Base-by-base conservation (phyloP, 2,113 vertebrate species). In the Scomber colias region DNA sequence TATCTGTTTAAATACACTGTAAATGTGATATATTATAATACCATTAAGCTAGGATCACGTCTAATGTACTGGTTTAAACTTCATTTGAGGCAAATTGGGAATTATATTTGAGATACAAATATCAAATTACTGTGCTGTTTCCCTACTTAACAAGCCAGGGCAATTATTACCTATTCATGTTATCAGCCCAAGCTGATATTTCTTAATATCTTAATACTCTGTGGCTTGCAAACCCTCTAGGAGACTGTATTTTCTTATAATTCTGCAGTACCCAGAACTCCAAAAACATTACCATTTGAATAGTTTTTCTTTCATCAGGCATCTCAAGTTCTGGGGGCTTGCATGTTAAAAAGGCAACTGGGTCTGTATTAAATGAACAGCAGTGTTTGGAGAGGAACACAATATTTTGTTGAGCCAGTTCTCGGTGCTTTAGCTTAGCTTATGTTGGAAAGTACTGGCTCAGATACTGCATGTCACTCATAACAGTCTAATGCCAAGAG, bases 261-360 rank as follows among this genome's bases (percentile, higher is more conserved):
- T 70, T 73, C 31, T 59, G 63, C 48, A 77, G 40, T 54, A 53
- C 56, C 46, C 61, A 67, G 19, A 86, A 63, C 62, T 65, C 19
- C 27, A 55, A 75, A 70, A 84, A 86, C 70, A 78, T 79, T 60
- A 74, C 79, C 57, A 71, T 85, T 71, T 86, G 59, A 78, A 88
- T 80, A 75, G 75, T 89, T 75, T 77, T 71, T 86, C 79, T 83
- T 88, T 90, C 71, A 91, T 73, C 84, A 21, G 51, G 63, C 61
- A 48, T 83, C 62, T 91, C 53, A 51, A 13, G 67, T 87, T 85
- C 65, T 16, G 27, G 53, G 71, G 75, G 17, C 50, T 50, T 67
- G 69, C 71, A 77, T 82, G 71, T 80, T 72, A 61, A 90, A 77
- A 56, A 60, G 19, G 59, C 87, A 88, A 61, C 54, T 44, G 49